Conservation (phyloP, 2,888 invertebrate species). For the Scotopteryx bipunctaria region DNA sequence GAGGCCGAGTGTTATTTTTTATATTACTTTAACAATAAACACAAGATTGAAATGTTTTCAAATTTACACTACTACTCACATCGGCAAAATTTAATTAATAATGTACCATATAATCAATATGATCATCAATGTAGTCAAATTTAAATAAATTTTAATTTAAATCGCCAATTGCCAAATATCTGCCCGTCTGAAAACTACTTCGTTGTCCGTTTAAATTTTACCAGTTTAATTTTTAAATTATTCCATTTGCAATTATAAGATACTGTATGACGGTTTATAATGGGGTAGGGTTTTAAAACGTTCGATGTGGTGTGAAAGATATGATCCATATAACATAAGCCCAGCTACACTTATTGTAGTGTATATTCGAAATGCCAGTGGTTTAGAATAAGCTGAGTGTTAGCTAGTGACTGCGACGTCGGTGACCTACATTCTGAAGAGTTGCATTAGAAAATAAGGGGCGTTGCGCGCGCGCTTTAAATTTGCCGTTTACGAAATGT, state of each 20-base stretch:
- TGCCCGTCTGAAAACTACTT: constrained; percentile 14
- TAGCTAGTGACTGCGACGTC: constrained; percentile 43
- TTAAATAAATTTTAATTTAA: constrained; percentile 18
- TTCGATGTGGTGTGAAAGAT: constrained; percentile 22
- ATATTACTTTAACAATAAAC: no score
- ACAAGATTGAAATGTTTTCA: no score
- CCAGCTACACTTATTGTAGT: background rate
- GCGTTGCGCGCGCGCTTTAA: constrained; percentile 75
- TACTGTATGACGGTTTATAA: background rate
- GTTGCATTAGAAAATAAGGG: constrained; percentile 78
- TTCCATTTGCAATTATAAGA: background rate
- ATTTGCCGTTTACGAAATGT: constrained; percentile 81
- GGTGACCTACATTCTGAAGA: constrained; percentile 74
- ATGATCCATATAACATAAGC: background rate
- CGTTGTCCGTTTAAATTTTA: constrained; percentile 22
- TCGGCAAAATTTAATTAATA: no score
- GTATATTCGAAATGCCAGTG: background rate
- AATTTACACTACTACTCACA: no score
- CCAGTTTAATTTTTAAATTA: background rate
- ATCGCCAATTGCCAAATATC: constrained; percentile 22
- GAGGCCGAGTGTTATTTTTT: no score
- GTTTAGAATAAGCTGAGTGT: constrained; percentile 29
- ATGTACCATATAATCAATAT: no score
- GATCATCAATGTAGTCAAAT: constrained; percentile 3
- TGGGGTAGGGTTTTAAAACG: background rate